Percentiles rank a stretch among this genome's conserved stretches.
These are phyloP conservation scores for Coranthus polyacanthus DNA, from an alignment of 2,797 vertebrate genomes.

Conservation along the genomic window DNA sequence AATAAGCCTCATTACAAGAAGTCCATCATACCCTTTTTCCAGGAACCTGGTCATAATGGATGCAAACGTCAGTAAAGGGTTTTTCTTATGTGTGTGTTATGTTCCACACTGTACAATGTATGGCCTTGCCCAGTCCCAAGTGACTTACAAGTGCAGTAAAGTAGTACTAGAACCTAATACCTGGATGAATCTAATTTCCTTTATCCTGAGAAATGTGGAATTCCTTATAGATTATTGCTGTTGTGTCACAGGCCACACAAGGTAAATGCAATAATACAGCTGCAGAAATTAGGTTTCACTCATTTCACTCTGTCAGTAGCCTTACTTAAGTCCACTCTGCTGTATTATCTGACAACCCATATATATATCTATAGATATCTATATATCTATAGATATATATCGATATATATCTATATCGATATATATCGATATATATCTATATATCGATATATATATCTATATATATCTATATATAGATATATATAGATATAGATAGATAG, in stretches of 20 bases:
- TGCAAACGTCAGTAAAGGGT: not conserved
- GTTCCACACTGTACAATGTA: too few species aligned
- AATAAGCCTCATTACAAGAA: conserved; percentile 4
- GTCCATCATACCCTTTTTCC: not conserved
- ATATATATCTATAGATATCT: too few species aligned
- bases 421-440: too few species aligned
- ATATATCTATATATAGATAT: too few species aligned
- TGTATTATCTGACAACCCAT: not conserved
- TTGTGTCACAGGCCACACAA: conserved; percentile 7
- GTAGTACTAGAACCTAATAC: not conserved
- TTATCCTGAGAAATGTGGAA: not conserved
- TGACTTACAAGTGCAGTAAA: conserved; percentile 4
- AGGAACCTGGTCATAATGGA: not conserved
- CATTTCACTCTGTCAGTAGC: not conserved
- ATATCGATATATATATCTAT: too few species aligned
- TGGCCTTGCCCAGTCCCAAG: too few species aligned
- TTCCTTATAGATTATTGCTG: conserved; percentile 5
- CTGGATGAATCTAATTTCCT: conserved; percentile 1
- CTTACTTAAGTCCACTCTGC: not conserved
- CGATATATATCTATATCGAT: too few species aligned
- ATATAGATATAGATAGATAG: too few species aligned
- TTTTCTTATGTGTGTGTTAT: not conserved
- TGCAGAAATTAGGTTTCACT: conserved; percentile 3
- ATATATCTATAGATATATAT: too few species aligned
- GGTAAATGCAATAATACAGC: not conserved